Conservation (phyloP, 1,140 invertebrate genomes). For the Pogonus chalceus region DNA sequence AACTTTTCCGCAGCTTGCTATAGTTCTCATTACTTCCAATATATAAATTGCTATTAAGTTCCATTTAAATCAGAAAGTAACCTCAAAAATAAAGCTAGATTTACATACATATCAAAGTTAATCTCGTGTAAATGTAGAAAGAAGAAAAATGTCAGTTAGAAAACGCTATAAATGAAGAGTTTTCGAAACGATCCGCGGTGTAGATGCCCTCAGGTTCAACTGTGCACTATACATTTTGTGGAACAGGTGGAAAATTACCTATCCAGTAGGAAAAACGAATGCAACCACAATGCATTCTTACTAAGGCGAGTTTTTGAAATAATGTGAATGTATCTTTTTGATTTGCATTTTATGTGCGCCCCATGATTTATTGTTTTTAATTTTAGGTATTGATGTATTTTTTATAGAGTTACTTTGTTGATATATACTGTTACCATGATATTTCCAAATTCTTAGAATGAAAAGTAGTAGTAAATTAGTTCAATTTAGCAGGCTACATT, state of each 20-base stretch:
- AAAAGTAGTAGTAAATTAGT: no score
- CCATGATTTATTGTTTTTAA: not conserved
- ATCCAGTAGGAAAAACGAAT: not conserved
- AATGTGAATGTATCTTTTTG: not conserved
- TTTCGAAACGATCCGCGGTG: not conserved
- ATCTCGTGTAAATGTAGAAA: no score
- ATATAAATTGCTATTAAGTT: no score
- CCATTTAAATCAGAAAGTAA: no score
- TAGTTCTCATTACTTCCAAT: no score
- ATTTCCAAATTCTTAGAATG: not conserved
- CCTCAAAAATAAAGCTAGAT: no score
- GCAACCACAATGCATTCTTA: not conserved
- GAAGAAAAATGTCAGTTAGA: not conserved
- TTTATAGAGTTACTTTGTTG: not conserved
- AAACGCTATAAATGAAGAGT: not conserved
- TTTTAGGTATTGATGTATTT: not conserved
- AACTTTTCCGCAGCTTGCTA: no score
- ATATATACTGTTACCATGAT: not conserved
- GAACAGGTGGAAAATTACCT: not conserved
- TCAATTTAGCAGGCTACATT: no score
- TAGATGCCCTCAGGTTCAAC: not conserved
- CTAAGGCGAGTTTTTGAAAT: not conserved
- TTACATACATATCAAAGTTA: no score
- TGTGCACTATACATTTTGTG: not conserved
- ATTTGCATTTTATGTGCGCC: not conserved